phyloP scores from a whole-genome alignment of 92 coral and sea anemone genomes.

The Galaxea fascicularis region DNA sequence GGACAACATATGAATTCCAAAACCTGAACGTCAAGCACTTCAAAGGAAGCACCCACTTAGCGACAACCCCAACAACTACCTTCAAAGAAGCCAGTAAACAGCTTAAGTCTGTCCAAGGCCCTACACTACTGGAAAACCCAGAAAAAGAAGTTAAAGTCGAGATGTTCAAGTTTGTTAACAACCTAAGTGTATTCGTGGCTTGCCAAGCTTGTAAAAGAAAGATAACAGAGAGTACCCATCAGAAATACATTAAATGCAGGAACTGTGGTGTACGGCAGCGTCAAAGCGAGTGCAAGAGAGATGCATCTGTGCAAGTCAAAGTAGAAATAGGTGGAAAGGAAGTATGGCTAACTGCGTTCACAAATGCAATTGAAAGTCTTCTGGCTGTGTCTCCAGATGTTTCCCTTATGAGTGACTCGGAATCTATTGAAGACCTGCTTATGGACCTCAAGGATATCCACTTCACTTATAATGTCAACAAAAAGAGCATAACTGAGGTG shows the following conservation, averaged over 20 bases:
- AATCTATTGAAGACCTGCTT: slow-evolving; percentile 59
- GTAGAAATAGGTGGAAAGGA: slow-evolving; percentile 61
- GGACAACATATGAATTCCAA: slow-evolving; percentile 46
- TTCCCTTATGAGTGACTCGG: slow-evolving; percentile 56
- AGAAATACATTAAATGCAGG: slow-evolving; percentile 66
- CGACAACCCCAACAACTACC: slow-evolving; percentile 55
- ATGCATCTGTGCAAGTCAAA: slow-evolving; percentile 59
- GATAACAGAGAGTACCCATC: slow-evolving; percentile 57
- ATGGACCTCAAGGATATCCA: slow-evolving; percentile 57
- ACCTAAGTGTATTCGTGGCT: slow-evolving; percentile 61
- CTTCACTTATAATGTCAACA: slow-evolving; percentile 58
- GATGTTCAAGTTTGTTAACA: slow-evolving; percentile 52
- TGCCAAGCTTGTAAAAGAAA: slow-evolving; percentile 68
- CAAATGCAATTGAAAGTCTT: slow-evolving; percentile 44
- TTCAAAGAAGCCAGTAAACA: slow-evolving; percentile 43
- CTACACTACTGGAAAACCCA: slow-evolving; percentile 51
- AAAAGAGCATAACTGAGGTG: slow-evolving; percentile 50
- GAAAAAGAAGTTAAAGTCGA: slow-evolving; percentile 39
- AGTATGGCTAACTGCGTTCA: slow-evolving; percentile 71
- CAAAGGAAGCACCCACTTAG: slow-evolving; percentile 61
- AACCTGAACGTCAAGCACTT: slow-evolving; percentile 59
- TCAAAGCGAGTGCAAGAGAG: slow-evolving; percentile 57
- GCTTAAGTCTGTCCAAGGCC: slow-evolving; percentile 50
- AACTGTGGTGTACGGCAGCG: slow-evolving; percentile 70
- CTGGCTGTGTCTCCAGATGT: slow-evolving; percentile 48